Base-by-base conservation (phyloP, 2,113 vertebrate species). In the Sinocyclocheilus anophthalmus region DNA sequence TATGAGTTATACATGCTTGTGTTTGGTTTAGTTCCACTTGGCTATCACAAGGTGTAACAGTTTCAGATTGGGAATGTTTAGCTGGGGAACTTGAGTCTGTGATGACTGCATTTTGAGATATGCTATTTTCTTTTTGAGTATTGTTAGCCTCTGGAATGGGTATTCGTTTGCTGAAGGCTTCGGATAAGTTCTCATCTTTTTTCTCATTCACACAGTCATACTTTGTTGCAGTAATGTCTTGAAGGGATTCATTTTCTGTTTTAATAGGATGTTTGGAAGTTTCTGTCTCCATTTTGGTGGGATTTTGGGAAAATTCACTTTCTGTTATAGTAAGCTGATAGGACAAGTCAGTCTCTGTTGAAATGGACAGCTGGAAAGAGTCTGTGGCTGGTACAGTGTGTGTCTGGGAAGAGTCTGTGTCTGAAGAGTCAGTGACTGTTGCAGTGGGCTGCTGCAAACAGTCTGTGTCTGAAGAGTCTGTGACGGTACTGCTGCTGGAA, bases 21-120 rank as follows among this genome's bases (percentile, higher is more conserved):
- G 63, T 39, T 26, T 33, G 42, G 80, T 67, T 67, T 69, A 48
- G 39, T 82, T 65, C 63, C 81, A n/a, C 59, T 78, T 87, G 26
- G 22, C 53, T 11, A n/a, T 80, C 30, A 55, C 20, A 50, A 14
- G 37, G 26, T 57, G 67, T 18, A 22, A 24, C 48, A 14, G 50
- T 16, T n/a, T 80, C 65, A 57, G 79, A 73, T 33, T 73, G 24
- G 3, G 22, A 73, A 81, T 50, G 78, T 45, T 86, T 10, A 30
- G 30, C 30, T 45, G 50, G 16, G 55, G 78, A 81, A 45, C 12
- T 50, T 72, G 18, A 69, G 50, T 72, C 65, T 45, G 55, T 63
- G 20, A 75, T 63, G 30, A 65, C 18, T 9, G 18, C 42, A 72
- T 73, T 73, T 81, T 70, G 50, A 72, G 63, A 85, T 80, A 16